phyloP scores from a whole-genome alignment of 2,888 invertebrate species.

The Dendrolimus pini region DNA sequence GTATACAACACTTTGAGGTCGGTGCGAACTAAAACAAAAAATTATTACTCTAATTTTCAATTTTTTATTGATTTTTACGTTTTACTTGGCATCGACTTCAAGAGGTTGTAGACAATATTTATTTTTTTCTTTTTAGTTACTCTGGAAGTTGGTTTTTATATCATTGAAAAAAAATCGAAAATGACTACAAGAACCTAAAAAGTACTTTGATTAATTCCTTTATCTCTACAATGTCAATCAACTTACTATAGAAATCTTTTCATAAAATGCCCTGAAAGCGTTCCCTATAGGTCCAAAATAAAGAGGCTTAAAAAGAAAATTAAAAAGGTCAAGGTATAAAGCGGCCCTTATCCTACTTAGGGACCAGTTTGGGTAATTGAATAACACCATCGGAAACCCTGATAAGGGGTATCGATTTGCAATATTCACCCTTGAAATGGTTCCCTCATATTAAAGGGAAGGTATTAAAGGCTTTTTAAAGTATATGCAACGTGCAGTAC shows the following conservation, averaged over 20 bases:
- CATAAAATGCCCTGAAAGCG: background rate
- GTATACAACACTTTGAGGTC: too few species aligned
- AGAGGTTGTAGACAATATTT: too few species aligned
- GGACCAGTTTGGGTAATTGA: constrained; percentile 37
- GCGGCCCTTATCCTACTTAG: background rate
- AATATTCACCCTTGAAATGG: constrained; percentile 45
- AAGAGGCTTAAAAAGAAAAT: background rate
- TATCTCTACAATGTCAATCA: too few species aligned
- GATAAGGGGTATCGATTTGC: constrained; percentile 56
- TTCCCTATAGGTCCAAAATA: background rate
- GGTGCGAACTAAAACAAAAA: too few species aligned
- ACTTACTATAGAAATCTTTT: background rate
- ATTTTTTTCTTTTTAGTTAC: too few species aligned
- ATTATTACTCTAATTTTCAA: too few species aligned
- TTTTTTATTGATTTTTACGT: too few species aligned
- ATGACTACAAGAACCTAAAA: too few species aligned
- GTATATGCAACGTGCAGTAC: background rate
- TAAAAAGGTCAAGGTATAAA: background rate
- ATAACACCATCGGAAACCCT: constrained; percentile 34
- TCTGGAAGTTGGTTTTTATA: too few species aligned
- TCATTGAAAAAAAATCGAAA: too few species aligned
- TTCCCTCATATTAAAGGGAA: constrained; percentile 23
- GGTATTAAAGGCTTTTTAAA: background rate
- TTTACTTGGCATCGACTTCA: too few species aligned
- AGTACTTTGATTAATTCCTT: too few species aligned